Evolutionary conservation across 1,140 invertebrate genomes (phyloP), one percentile per base, ranked within the genome.

Genomic region (Drosophila arawakana): DNA sequence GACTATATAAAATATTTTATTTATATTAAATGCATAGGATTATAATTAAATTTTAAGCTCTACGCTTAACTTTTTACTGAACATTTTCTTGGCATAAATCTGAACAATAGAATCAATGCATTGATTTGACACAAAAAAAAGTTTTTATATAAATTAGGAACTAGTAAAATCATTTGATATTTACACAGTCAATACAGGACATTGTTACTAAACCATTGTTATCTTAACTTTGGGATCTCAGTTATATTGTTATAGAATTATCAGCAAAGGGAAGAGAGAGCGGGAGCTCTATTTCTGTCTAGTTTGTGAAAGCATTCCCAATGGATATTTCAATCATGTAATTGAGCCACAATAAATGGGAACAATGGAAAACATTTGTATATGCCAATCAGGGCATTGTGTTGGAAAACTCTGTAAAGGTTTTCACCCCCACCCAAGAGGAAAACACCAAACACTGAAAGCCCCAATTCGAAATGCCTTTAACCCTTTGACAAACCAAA

Each of bases 371-470:
- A 18, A 46, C 41, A 62, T 55, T 62, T 44, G 13, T 46, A 60
- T 58, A 66, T 60, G 10, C 35, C 50, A 73, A 66, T 52, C 54
- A 35, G 50, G n/a, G 11, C 47, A 63, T 63, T 63, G 61, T 63
- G 15, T 30, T 46, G 25, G 37, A 15, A 41, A 57, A 39, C 30
- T 55, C 30, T 9, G 25, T 30, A 37, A 13, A 47, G 5, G 18
- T 18, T 21, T 7, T 9, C 44, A 15, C 35, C 11, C 30, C 25
- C 3, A 30, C 2, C 3, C 3, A 30, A 30, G 5, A 30, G 5
- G 5, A 30, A 3, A 30, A 30, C 25, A 30, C 1, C 5, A 30
- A 30, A 1, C 25, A 30, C 4, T 30, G 25, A 37, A 55, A 37
- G 9, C 52, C 34, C 34, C 2, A 60, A 49, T 3, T 6, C 21